These are phyloP conservation scores for Indri indri DNA, from an alignment of 2,113 vertebrate genomes.

Conservation along the genomic window DNA sequence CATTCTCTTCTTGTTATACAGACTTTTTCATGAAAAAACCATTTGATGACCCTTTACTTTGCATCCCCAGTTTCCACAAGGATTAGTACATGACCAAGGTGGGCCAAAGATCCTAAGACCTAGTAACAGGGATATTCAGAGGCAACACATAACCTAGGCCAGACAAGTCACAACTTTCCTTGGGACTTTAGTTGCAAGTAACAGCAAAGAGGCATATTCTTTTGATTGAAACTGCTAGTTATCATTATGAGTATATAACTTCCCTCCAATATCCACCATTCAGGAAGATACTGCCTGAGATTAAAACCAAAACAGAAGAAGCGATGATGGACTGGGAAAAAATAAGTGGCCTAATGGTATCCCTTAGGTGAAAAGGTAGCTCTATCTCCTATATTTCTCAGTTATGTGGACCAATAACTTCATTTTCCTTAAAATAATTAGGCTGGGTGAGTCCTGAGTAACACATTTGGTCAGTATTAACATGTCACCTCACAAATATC, in stretches of 20 bases:
- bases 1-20: not conserved
- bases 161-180: not conserved
- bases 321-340: not conserved
- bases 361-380: not conserved
- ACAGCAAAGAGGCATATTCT: not conserved
- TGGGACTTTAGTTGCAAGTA: not conserved
- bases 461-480: not conserved
- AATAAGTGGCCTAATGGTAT: not conserved
- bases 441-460: not conserved
- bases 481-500: not conserved
- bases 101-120: not conserved
- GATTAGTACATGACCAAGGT: not conserved
- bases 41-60: not conserved
- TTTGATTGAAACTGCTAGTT: not conserved
- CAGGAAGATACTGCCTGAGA: not conserved
- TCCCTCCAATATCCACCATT: not conserved
- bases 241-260: not conserved
- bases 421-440: not conserved
- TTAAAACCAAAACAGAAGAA: slow-evolving; percentile 10
- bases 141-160: not conserved
- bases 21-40: not conserved
- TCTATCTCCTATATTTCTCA: not conserved
- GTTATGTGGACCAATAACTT: not conserved
- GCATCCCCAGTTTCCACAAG: not conserved
- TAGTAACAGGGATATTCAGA: not conserved